Evolutionary conservation across 2,113 vertebrate species (phyloP).

Genomic region (Casuarius casuarius): DNA sequence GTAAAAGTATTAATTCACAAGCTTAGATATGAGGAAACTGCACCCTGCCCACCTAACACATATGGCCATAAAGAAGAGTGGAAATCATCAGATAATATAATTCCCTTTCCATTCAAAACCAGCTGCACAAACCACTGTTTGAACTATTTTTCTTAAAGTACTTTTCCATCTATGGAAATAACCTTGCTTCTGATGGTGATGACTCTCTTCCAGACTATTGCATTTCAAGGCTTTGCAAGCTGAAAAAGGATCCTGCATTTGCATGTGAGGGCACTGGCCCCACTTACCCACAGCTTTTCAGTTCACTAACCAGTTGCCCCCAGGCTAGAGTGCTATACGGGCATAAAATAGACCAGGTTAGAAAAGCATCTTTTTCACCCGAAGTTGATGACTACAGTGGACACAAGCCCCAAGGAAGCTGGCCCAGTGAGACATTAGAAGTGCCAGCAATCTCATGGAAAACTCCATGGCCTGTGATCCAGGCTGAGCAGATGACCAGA

Average conservation of each 20-base stretch:
- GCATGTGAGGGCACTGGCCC: background rate
- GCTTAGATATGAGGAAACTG: background rate
- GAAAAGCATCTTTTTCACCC: background rate
- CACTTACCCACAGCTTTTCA: background rate
- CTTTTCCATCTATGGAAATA: slow-evolving; percentile 48
- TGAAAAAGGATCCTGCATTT: background rate
- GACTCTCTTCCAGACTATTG: background rate
- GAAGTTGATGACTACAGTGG: background rate
- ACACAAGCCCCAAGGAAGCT: background rate
- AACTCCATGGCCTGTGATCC: background rate
- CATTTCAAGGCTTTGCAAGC: background rate
- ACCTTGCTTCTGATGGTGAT: background rate
- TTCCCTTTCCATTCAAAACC: background rate
- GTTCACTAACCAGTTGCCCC: background rate
- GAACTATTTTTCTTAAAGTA: background rate
- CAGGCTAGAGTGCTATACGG: rapidly evolving
- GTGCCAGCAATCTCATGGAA: background rate
- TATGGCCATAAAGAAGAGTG: background rate
- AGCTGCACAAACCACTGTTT: slow-evolving; percentile 4
- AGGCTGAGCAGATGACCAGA: background rate
- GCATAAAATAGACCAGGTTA: background rate
- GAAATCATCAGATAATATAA: slow-evolving; percentile 9
- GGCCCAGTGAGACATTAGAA: background rate
- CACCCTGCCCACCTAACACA: background rate
- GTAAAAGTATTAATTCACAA: background rate